Percentiles rank a stretch among this genome's conserved stretches.
Conservation (phyloP, 2,113 vertebrate genomes). For the Albula glossodonta region DNA sequence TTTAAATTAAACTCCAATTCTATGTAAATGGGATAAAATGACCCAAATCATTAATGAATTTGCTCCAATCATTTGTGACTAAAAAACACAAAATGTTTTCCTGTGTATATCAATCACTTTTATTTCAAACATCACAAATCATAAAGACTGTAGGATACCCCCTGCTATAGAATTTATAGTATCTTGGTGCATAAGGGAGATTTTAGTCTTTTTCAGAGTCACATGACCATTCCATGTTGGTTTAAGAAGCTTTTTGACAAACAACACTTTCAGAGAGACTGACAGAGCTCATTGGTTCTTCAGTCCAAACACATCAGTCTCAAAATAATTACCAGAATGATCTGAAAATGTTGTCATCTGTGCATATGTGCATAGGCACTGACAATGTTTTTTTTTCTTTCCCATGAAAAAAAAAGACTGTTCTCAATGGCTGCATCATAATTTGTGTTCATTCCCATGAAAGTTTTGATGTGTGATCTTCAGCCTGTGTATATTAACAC, state of each 20-base stretch:
- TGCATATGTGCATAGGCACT: not conserved
- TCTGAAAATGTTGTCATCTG: not conserved
- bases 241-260: not conserved
- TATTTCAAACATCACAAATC: no score
- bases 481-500: not conserved
- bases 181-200: no score
- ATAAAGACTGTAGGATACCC: no score
- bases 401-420: no score
- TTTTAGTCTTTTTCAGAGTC: not conserved
- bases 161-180: no score
- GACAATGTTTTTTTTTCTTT: not conserved
- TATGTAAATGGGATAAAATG: not conserved
- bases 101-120: no score
- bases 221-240: not conserved
- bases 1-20: not conserved
- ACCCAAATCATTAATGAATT: not conserved
- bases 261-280: no score
- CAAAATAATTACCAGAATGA: not conserved
- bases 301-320: not conserved
- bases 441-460: slow-evolving; percentile 1
- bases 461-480: slow-evolving; percentile 7
- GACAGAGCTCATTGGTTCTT: not conserved
- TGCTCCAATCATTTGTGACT: no score
- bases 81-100: no score
- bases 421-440: not conserved